Base-by-base conservation (phyloP, 1,140 invertebrate genomes). In the Leptoteleia sp. region DNA sequence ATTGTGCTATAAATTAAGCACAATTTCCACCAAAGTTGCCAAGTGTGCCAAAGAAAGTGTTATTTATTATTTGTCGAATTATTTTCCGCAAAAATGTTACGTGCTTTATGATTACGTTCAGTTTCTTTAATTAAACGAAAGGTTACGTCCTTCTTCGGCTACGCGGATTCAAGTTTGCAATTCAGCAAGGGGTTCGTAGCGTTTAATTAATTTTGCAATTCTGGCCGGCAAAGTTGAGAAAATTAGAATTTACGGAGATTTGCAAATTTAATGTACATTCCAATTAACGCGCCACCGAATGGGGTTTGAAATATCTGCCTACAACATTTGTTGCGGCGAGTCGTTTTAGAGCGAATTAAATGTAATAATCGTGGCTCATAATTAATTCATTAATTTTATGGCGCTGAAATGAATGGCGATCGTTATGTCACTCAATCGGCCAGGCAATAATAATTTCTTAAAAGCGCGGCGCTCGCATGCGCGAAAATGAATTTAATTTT, bases 1-100 rank as follows among this genome's bases (percentile, higher is more conserved):
- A 5, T 16, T 4, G 13, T 70, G 29, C 42, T n/a, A 45, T 50
- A 33, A 40, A 42, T 54, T 27, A 37, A 8, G 29, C n/a, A n/a
- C n/a, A n/a, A n/a, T 31, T 57, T 45, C 12, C 52, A 22, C 35
- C 19, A 47, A 54, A 37, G 4, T 25, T 48, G 25, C 25, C 8
- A 70, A 59, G 25, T 59, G 19, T 70, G 65, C 42, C 52, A 50
- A 59, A 70, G 65, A 70, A 70, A 70, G 65, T 33, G 35, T 50
- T 52, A 50, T 70, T 68, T 68, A 48, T 48, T 7, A 37, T n/a
- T 37, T 29, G 31, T n/a, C 48, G 52, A 50, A 70, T 59, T 43
- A 31, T 50, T 40, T 40, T 50, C 43, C 37, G 54, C 35, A 68
- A 47, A 68, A 57, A 57, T 40, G 42, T 48, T 57, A 57, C 33